Percentiles rank a stretch among this genome's conserved stretches.
Conservation (phyloP, 2,888 invertebrate species). For the Fragum sueziense region DNA sequence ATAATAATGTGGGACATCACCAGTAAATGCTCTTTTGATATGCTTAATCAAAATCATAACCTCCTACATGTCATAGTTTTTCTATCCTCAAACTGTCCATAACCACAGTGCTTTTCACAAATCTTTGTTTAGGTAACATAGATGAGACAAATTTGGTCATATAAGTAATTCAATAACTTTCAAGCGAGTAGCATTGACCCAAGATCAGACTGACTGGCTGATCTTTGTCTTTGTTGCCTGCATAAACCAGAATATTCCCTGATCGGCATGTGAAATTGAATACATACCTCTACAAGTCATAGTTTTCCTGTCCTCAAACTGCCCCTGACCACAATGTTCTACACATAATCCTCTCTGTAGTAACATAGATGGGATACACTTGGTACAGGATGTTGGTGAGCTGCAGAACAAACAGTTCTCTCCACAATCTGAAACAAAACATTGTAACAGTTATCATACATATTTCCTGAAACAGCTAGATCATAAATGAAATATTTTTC, state of each 20-base stretch:
- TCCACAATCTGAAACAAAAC: conserved; percentile 63
- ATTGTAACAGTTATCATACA: too few species aligned
- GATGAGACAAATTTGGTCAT: conserved; percentile 62
- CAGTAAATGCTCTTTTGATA: too few species aligned
- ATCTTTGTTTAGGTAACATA: conserved; percentile 63
- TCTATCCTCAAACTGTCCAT: conserved; percentile 62
- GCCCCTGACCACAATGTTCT: conserved; percentile 64
- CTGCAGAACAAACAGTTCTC: conserved; percentile 66
- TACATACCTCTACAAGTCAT: conserved; percentile 58
- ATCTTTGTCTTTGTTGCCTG: too few species aligned
- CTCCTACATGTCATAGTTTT: conserved; percentile 57
- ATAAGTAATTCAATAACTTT: too few species aligned
- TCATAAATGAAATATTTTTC: too few species aligned
- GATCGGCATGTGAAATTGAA: too few species aligned
- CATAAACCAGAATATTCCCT: too few species aligned
- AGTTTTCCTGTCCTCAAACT: conserved; percentile 59
- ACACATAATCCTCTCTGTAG: conserved; percentile 70
- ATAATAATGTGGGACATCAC: too few species aligned
- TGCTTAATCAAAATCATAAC: too few species aligned
- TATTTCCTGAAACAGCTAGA: too few species aligned
- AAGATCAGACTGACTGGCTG: too few species aligned
- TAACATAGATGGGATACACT: conserved; percentile 65
- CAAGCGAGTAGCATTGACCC: too few species aligned
- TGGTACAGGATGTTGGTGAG: conserved; percentile 63
- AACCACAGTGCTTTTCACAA: conserved; percentile 71